A percentile compares a stretch with the other conserved stretches of the same genome.
Evolutionary conservation across 2,888 invertebrate species (phyloP).

Genomic region (Zootermopsis nevadensis): DNA sequence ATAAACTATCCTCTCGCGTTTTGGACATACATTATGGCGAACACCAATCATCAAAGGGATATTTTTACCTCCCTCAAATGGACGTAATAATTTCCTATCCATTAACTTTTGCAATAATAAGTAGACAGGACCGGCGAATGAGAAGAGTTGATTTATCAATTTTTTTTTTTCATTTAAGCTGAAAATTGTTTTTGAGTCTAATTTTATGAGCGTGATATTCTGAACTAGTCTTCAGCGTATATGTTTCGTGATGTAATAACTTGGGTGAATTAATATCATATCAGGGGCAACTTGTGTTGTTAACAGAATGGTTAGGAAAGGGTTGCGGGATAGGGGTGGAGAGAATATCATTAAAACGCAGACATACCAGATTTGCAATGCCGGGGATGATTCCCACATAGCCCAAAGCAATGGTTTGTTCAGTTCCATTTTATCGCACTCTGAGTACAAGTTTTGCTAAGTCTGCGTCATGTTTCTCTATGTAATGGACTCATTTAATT

Average conservation of each 20-base stretch:
- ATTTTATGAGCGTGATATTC: background rate
- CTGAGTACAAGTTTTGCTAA: too few relatives aligned
- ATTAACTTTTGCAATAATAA: slow-evolving; percentile 29
- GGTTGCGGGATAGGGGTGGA: background rate
- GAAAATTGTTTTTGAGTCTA: background rate
- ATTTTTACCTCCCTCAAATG: background rate
- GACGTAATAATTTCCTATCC: background rate
- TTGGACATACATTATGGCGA: background rate
- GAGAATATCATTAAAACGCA: background rate
- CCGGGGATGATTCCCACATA: background rate
- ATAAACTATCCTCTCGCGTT: slow-evolving; percentile 24
- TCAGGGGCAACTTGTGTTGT: background rate
- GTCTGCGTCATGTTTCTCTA: too few relatives aligned
- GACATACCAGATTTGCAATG: background rate
- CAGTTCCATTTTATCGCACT: background rate
- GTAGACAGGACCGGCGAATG: background rate
- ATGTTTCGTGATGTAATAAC: background rate
- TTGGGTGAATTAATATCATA: slow-evolving; percentile 2
- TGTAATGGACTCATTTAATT: too few relatives aligned
- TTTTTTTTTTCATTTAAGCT: background rate
- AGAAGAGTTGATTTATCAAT: slow-evolving; percentile 11
- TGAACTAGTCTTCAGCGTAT: background rate
- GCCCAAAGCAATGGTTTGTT: background rate
- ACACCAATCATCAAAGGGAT: slow-evolving; percentile 14
- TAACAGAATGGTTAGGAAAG: background rate